These are phyloP conservation scores for Acrocephalus kingi DNA, from an alignment of 2,113 vertebrate genomes.

Conservation along the genomic window DNA sequence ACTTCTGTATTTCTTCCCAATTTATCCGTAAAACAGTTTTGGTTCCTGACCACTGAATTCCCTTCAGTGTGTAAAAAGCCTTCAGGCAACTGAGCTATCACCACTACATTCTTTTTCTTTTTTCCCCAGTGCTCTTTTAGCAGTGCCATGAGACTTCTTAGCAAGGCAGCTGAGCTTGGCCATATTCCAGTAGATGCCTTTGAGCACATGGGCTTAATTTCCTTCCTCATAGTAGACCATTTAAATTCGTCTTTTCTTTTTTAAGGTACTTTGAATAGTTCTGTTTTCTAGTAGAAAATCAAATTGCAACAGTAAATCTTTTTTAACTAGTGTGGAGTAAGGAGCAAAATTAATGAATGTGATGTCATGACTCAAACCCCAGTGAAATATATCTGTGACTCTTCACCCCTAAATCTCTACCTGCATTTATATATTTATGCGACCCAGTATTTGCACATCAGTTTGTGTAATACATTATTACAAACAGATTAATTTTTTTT, in stretches of 20 bases:
- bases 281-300: background rate
- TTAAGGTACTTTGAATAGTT: background rate
- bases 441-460: background rate
- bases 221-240: background rate
- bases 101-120: background rate
- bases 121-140: background rate
- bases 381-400: background rate
- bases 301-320: background rate
- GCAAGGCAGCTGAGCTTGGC: slow-evolving; percentile 20
- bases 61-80: slow-evolving; percentile 3
- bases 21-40: background rate
- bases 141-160: background rate
- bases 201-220: slow-evolving; percentile 31
- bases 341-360: background rate
- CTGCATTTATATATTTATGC: background rate
- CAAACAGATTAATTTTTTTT: background rate
- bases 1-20: background rate
- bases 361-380: background rate
- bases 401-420: background rate
- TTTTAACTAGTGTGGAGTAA: background rate
- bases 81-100: background rate
- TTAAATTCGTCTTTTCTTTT: background rate
- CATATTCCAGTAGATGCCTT: slow-evolving; percentile 18
- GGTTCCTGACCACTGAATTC: slow-evolving; percentile 13
- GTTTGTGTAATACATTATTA: background rate